Percentiles rank a stretch among this genome's conserved stretches.
These are phyloP conservation scores for Cryptocephalus moraei DNA, from an alignment of 2,888 invertebrate genomes.

Conservation along the genomic window DNA sequence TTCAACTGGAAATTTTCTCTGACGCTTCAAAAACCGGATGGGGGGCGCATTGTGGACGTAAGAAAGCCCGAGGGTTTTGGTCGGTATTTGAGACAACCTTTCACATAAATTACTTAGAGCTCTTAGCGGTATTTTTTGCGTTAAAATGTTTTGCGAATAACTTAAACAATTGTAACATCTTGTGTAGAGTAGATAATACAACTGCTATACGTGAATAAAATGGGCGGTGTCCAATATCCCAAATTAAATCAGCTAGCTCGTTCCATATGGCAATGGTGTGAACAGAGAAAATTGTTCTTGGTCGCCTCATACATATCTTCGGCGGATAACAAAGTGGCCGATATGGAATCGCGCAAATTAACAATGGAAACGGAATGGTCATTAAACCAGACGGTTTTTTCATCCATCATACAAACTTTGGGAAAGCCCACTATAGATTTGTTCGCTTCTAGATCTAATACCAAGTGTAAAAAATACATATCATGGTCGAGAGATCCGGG, in stretches of 20 bases:
- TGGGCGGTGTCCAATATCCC: slow-evolving; percentile 14
- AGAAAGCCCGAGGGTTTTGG: slow-evolving; percentile 14
- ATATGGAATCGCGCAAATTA: slow-evolving; percentile 14
- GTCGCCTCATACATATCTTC: slow-evolving; percentile 16
- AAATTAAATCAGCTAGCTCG: slow-evolving; percentile 14
- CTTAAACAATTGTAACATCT: slow-evolving; percentile 8
- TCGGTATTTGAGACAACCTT: slow-evolving; percentile 5
- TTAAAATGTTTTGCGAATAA: slow-evolving; percentile 16
- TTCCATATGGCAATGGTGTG: slow-evolving; percentile 19
- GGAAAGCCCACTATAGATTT: slow-evolving; percentile 6
- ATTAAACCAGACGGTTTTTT: not conserved
- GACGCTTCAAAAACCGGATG: slow-evolving; percentile 9
- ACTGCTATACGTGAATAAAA: slow-evolving; percentile 16
- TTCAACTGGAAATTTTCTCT: slow-evolving; percentile 11
- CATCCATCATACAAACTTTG: not conserved
- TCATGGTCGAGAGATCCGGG: slow-evolving; percentile 20
- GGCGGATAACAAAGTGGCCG: slow-evolving; percentile 14
- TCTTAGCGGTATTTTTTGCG: slow-evolving; percentile 14
- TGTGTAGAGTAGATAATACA: slow-evolving; percentile 14
- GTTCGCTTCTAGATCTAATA: slow-evolving; percentile 5
- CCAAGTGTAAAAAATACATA: slow-evolving; percentile 12
- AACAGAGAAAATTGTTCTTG: slow-evolving; percentile 14
- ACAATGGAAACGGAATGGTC: slow-evolving; percentile 11
- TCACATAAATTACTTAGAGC: no score
- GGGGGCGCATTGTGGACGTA: not conserved